Percentiles rank a stretch among this genome's conserved stretches.
phyloP scores from a whole-genome alignment of 2,113 vertebrate genomes.

The Philantomba maxwellii region DNA sequence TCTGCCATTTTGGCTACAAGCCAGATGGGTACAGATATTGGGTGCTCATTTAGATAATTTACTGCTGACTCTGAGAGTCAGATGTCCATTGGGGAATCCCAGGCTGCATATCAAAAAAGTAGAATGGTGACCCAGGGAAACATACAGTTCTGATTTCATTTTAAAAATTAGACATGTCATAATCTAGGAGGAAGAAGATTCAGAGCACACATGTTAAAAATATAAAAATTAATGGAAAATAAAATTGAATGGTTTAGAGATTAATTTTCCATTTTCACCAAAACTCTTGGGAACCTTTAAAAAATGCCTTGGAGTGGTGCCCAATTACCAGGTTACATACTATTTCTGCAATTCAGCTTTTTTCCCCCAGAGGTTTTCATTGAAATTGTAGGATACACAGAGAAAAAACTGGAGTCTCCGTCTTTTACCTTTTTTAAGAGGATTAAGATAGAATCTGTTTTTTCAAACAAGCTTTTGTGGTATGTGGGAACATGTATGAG shows the following conservation, averaged over 20 bases:
- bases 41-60: background rate
- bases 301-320: background rate
- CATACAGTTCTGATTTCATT: background rate
- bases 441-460: background rate
- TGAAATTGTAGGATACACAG: background rate
- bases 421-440: background rate
- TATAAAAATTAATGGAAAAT: background rate
- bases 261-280: conserved; percentile 39
- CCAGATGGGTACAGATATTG: background rate
- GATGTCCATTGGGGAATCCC: background rate
- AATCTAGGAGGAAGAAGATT: background rate
- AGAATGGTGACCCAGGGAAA: background rate
- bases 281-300: conserved; percentile 8
- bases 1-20: background rate
- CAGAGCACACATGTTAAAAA: background rate
- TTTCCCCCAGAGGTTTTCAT: background rate
- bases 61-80: conserved; percentile 8
- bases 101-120: background rate
- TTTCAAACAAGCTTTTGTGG: background rate
- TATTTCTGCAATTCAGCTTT: background rate
- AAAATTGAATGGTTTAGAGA: background rate
- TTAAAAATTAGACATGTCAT: background rate
- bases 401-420: background rate
- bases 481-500: background rate
- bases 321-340: conserved; percentile 6